Conservation (phyloP, 35 echinoderm and acorn worm genomes). For the Heliocidaris tuberculata region DNA sequence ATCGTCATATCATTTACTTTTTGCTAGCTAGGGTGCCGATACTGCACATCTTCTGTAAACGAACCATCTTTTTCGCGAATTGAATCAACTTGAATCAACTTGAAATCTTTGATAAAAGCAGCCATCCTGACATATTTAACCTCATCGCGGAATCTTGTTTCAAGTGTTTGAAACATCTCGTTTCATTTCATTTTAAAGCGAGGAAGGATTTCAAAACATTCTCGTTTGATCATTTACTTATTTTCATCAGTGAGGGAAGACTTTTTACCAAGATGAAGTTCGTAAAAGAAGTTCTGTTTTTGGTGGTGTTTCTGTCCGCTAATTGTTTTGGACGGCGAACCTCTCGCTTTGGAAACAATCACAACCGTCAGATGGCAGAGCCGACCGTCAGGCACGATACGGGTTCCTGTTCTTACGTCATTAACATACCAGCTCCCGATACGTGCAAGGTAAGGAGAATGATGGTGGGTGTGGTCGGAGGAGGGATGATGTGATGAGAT, state of each 20-base stretch:
- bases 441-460: not conserved
- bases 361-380: not conserved
- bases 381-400: not conserved
- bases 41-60: not conserved
- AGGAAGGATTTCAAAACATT: not conserved
- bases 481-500: not conserved
- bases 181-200: not conserved
- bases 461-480: not conserved
- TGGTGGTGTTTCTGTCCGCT: not conserved
- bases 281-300: not conserved
- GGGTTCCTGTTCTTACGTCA: not conserved
- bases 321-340: not conserved
- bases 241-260: not conserved
- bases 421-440: slow-evolving; percentile 17
- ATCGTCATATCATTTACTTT: not conserved
- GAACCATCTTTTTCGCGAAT: not conserved
- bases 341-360: not conserved
- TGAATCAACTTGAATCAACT: not conserved
- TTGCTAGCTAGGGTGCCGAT: not conserved
- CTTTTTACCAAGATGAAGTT: not conserved
- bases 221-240: not conserved
- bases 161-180: not conserved
- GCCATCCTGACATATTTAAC: not conserved
- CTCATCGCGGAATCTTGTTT: not conserved
- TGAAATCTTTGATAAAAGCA: not conserved